Evolutionary conservation across 2,797 vertebrate genomes (phyloP), one percentile per base, ranked within the genome.

Genomic region (Halcyon chelicuti): DNA sequence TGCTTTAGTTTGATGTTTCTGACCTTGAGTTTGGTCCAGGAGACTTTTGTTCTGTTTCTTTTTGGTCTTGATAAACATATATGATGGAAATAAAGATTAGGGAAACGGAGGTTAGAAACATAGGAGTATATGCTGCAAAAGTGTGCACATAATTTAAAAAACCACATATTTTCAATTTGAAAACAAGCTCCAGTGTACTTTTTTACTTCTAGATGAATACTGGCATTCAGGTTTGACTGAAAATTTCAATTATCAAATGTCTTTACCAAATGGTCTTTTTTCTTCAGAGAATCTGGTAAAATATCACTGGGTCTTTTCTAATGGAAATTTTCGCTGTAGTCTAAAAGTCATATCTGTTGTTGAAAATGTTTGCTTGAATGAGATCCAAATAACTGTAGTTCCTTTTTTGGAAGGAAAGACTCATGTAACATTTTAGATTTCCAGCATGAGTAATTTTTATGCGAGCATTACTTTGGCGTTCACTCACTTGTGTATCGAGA

Each of bases 371-470:
- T 94, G 51, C 46, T 90, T 86, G 82, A 91, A 71, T 42, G 20
- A 65, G 78, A 44, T 91, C 86, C 79, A 81, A 61, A 78, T 74
- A 72, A 14, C 73, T 84, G 12, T 75, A 63, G 46, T 68, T 95
- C 58, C 76, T 88, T 93, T 86, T 83, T 57, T 49, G 68, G 79
- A 61, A 86, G 65, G 54, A 76, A 77, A 35, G 88, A 62, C n/a
- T 93, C 72, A 86, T 80, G 46, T 80, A 86, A 83, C 68, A 90
- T 86, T 95, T 91, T 29, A 81, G 44, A 61, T 77, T 84, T 80
- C 58, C 51, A 95, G 79, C 65, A 75, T 90, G 91, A 95, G 61
- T 91, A 93, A 96, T 94, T 91, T 70, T 93, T 92, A 18, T 88
- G 33, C 61, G 88, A 91, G 70, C 65, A 46, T 90, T 95, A 72